Percentiles rank a stretch among this genome's conserved stretches.
phyloP scores from a whole-genome alignment of 2,113 vertebrate genomes.

The Henicopernis longicauda region DNA sequence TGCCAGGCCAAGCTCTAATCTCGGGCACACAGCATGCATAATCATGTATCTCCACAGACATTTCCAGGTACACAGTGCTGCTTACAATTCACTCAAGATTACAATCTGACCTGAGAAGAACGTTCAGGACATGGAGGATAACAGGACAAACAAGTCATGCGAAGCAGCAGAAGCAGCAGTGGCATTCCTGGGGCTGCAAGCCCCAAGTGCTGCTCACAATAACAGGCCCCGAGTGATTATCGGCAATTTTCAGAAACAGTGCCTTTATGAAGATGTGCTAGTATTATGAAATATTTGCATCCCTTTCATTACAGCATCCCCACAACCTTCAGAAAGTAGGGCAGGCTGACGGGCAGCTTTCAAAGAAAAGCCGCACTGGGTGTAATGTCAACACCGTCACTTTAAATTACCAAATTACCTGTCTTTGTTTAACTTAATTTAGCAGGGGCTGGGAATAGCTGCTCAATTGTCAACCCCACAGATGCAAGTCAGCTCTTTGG shows the following conservation, averaged over 20 bases:
- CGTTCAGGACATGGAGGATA: not conserved
- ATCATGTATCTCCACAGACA: not conserved
- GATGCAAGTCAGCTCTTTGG: not conserved
- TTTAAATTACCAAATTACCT: conserved; percentile 42
- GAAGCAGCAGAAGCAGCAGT: not conserved
- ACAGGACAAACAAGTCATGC: conserved; percentile 6
- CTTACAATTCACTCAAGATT: conserved; percentile 25
- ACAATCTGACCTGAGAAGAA: conserved; percentile 31
- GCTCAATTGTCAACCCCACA: not conserved
- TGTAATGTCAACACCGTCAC: not conserved
- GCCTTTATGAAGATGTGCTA: not conserved
- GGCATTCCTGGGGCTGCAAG: not conserved
- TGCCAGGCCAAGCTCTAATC: conserved; percentile 38
- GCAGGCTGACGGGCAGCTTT: not conserved
- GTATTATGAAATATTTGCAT: conserved; percentile 29
- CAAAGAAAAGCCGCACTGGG: not conserved
- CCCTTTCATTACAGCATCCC: conserved; percentile 19
- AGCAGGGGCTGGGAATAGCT: not conserved
- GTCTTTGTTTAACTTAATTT: conserved; percentile 28
- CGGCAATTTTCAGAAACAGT: not conserved
- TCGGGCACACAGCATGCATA: not conserved
- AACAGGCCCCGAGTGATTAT: not conserved
- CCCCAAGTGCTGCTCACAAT: not conserved
- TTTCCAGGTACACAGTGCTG: conserved; percentile 43
- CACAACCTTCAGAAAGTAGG: conserved; percentile 34